Conservation (phyloP, 2,113 vertebrate genomes). For the Manacus vitellinus region DNA sequence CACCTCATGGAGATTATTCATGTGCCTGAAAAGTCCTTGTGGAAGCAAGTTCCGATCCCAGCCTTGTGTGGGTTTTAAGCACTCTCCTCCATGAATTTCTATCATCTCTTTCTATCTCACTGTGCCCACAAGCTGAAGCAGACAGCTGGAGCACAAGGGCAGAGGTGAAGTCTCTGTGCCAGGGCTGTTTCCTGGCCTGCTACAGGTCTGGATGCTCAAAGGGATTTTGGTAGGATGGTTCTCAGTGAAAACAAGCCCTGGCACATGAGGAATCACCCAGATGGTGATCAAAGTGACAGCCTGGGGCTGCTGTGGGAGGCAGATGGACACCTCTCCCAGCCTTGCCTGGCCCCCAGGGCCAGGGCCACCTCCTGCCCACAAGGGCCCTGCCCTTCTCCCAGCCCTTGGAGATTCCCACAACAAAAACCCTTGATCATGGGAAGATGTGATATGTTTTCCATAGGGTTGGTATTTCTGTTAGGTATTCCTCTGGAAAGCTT, state of each 20-base stretch:
- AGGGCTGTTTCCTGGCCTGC: not conserved
- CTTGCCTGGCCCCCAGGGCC: not conserved
- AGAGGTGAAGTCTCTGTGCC: not conserved
- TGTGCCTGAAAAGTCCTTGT: not conserved
- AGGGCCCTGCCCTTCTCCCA: not conserved
- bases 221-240: not conserved
- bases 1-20: not conserved
- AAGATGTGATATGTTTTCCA: not conserved
- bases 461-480: not conserved
- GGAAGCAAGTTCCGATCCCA: not conserved
- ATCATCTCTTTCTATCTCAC: not conserved
- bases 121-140: not conserved
- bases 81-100: not conserved
- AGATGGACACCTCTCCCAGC: not conserved
- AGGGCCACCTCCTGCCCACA: not conserved
- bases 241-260: fast-evolving
- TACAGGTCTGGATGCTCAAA: not conserved
- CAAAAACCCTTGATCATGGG: not conserved
- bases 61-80: not conserved
- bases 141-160: not conserved
- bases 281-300: not conserved
- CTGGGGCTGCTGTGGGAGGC: not conserved
- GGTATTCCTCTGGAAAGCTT: not conserved
- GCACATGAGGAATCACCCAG: not conserved
- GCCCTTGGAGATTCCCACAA: not conserved